Evolutionary conservation across 1,140 invertebrate genomes (phyloP).

Genomic region (Hesperophylax magnus): DNA sequence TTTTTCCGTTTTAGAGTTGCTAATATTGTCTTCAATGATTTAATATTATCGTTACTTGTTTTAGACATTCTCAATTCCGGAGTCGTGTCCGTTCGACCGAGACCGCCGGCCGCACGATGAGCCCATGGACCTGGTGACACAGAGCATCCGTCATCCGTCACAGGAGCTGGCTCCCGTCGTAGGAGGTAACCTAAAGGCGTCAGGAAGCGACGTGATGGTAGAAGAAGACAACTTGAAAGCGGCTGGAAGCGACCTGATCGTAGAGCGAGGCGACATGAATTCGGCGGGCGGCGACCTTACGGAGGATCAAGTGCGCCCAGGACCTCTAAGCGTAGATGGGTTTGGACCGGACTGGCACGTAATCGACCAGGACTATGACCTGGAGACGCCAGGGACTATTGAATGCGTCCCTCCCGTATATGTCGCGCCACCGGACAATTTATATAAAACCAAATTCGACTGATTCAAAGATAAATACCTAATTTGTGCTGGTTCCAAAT

Average conservation of each 20-base stretch:
- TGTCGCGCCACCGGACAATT: constrained; percentile 65
- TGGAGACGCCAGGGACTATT: constrained; percentile 72
- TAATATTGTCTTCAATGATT: no score
- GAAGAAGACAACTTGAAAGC: no score
- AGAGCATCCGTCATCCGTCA: no score
- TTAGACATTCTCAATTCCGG: constrained; percentile 51
- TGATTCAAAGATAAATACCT: no score
- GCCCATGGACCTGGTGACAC: constrained; percentile 23
- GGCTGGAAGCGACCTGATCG: no score
- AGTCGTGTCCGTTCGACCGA: constrained; percentile 48
- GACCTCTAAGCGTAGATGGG: background rate
- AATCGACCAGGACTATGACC: constrained; percentile 70
- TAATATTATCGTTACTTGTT: background rate
- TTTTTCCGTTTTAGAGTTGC: no score
- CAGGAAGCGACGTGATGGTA: no score
- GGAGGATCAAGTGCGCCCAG: background rate
- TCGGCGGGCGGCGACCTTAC: background rate
- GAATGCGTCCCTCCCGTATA: constrained; percentile 72
- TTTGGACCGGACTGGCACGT: constrained; percentile 58
- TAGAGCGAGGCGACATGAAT: no score
- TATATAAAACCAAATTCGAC: constrained; percentile 46
- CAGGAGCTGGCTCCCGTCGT: no score
- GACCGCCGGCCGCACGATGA: constrained; percentile 48
- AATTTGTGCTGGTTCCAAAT: no score
- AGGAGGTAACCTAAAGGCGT: no score